A percentile compares a stretch with the other conserved stretches of the same genome.
Evolutionary conservation across 37 sponge, comb jelly and placozoan species (phyloP).

Genomic region (Crambe crambe): DNA sequence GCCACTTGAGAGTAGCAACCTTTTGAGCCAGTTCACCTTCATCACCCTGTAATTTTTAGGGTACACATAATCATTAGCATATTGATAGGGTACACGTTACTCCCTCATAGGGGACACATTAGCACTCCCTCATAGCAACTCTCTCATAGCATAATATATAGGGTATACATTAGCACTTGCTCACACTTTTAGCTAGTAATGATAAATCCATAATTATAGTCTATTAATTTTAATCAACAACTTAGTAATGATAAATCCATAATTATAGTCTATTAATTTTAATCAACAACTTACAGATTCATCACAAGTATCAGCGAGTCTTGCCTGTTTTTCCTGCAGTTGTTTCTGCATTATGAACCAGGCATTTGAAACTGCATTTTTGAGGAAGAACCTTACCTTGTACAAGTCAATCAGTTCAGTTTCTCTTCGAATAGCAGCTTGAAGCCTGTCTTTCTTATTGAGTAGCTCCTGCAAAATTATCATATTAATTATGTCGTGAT

Average conservation of each 20-base stretch:
- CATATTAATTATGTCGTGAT: neutral
- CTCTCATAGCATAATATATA: no score
- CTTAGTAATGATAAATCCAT: neutral
- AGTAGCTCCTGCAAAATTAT: slow-evolving; percentile 47
- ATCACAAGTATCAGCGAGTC: slow-evolving; percentile 1
- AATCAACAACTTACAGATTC: neutral
- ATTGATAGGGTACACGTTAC: no score
- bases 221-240: neutral
- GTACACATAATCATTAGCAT: neutral
- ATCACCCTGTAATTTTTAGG: slow-evolving; percentile 76
- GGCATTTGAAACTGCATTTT: no score
- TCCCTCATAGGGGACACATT: no score
- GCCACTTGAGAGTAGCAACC: slow-evolving; percentile 67
- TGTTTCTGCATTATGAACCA: neutral
- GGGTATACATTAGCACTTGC: neutral
- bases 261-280: neutral
- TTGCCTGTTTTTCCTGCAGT: neutral
- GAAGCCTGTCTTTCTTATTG: slow-evolving; percentile 43
- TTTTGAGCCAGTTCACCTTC: slow-evolving; percentile 68
- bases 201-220: neutral
- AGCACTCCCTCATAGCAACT: no score
- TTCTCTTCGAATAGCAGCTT: slow-evolving; percentile 53
- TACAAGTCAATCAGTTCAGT: slow-evolving; percentile 62
- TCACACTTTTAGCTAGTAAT: neutral
- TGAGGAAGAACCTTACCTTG: slow-evolving; percentile 31